These are phyloP conservation scores for Epicauta chinensis DNA, from an alignment of 1,140 invertebrate species.

Conservation along the genomic window DNA sequence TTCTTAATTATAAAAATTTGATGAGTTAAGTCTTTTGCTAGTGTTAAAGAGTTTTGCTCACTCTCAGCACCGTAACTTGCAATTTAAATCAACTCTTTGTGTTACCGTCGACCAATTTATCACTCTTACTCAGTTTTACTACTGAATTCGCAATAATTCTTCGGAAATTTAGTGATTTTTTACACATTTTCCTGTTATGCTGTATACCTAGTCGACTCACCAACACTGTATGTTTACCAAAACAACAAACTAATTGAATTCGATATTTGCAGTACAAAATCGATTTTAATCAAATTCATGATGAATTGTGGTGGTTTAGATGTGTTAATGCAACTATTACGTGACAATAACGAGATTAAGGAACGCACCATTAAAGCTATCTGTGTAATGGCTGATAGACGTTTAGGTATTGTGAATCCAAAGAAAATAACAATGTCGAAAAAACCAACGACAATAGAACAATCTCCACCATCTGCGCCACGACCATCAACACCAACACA, in stretches of 20 bases:
- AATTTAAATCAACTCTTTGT: no score
- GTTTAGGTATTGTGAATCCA: conserved; percentile 47
- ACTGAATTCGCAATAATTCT: no score
- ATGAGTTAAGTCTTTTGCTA: no score
- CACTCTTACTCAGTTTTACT: no score
- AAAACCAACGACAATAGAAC: not conserved
- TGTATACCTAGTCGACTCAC: no score
- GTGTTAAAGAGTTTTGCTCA: no score
- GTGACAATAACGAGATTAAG: conserved; percentile 19
- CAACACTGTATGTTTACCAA: no score
- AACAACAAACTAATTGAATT: not conserved
- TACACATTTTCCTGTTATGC: no score
- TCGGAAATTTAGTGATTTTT: no score
- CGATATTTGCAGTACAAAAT: conserved; percentile 28
- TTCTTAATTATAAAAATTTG: no score
- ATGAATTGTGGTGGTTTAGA: conserved; percentile 34
- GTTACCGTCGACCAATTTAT: no score
- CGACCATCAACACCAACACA: conserved; percentile 26
- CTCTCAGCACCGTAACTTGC: no score
- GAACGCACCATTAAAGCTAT: conserved; percentile 26
- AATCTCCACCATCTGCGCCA: conserved; percentile 35
- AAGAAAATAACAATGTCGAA: conserved; percentile 32
- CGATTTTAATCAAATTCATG: conserved; percentile 30
- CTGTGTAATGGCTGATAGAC: conserved; percentile 45
- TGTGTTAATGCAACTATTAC: conserved; percentile 29